Evolutionary conservation across 2,888 invertebrate species (phyloP).

Genomic region (Drosophila emarginata): DNA sequence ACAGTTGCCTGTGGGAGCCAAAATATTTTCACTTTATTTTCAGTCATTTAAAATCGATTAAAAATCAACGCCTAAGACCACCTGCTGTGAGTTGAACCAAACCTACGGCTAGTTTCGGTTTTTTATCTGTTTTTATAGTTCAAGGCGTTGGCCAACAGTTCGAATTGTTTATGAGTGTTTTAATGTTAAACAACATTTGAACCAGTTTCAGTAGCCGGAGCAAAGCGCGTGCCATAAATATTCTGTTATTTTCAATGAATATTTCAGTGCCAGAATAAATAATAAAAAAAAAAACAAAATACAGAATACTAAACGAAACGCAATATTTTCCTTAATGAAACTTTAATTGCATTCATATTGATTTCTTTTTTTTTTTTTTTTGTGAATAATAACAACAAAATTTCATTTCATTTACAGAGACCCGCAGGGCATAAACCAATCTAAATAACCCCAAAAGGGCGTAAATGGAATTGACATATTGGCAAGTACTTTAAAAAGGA

Average conservation of each 20-base stretch:
- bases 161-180: constrained; percentile 63
- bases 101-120: constrained; percentile 20
- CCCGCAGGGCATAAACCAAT: neutral
- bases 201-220: constrained; percentile 66
- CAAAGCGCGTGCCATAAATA: constrained; percentile 30
- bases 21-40: constrained; percentile 34
- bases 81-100: constrained; percentile 49
- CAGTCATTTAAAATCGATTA: constrained; percentile 74
- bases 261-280: constrained; percentile 9
- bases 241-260: constrained; percentile 9
- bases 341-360: constrained; percentile 25
- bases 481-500: neutral
- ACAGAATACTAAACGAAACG: neutral
- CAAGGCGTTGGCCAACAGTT: constrained; percentile 57
- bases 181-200: constrained; percentile 57
- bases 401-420: neutral
- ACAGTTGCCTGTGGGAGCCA: constrained; percentile 19
- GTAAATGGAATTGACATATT: neutral
- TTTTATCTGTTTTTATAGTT: constrained; percentile 24
- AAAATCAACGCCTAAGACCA: constrained; percentile 63
- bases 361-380: constrained; percentile 7
- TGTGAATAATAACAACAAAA: constrained; percentile 8
- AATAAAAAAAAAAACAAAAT: constrained; percentile 12
- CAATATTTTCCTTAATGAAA: constrained; percentile 29
- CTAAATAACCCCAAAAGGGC: neutral